These are phyloP conservation scores for Montipora efflorescens DNA, from an alignment of 64 coral and sea anemone genomes.

Conservation along the genomic window DNA sequence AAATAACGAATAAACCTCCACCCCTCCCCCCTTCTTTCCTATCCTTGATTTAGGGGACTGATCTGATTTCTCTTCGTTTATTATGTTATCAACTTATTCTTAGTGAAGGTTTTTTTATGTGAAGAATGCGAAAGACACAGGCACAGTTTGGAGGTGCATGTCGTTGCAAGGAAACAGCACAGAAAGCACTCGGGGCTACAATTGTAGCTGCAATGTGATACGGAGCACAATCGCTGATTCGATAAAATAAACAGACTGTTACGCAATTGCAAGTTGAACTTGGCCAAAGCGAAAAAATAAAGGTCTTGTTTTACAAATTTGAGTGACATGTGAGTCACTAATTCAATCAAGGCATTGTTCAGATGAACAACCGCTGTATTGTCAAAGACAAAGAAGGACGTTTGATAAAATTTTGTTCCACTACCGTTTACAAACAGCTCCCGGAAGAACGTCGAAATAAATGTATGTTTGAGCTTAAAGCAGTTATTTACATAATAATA, in stretches of 20 bases:
- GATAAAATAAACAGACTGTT: not conserved
- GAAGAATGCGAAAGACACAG: too few species aligned
- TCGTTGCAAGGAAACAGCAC: too few species aligned
- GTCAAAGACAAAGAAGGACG: not conserved
- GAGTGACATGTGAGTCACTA: not conserved
- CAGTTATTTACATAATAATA: not conserved
- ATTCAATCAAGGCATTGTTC: not conserved
- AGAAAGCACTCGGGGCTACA: too few species aligned
- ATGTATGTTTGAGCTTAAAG: not conserved
- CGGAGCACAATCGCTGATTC: not conserved
- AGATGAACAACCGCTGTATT: not conserved
- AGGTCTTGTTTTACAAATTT: not conserved
- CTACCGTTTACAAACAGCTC: not conserved
- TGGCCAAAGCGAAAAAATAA: not conserved
- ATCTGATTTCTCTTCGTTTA: too few species aligned
- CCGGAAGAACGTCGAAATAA: not conserved
- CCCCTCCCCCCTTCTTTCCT: too few species aligned
- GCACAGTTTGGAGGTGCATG: too few species aligned
- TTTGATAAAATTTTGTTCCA: not conserved
- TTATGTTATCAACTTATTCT: not conserved
- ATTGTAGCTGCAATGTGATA: not conserved
- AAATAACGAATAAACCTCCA: too few species aligned
- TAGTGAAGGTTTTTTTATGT: too few species aligned
- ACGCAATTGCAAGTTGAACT: conserved; percentile 32
- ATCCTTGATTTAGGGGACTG: too few species aligned